Conservation (phyloP, 2,797 vertebrate species). For the Artibeus lituratus region DNA sequence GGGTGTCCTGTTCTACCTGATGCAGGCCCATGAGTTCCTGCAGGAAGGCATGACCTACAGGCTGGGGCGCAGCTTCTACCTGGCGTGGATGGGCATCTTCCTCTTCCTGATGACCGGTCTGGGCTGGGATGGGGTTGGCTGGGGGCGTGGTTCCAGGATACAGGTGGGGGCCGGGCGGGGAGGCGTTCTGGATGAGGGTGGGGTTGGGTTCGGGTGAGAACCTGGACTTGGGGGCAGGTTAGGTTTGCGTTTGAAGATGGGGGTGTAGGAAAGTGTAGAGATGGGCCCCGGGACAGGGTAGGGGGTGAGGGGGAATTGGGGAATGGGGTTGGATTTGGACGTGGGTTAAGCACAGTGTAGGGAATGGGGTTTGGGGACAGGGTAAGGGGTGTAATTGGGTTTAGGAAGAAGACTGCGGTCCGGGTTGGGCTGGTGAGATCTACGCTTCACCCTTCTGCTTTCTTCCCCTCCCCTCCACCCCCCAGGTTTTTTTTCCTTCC, state of each 20-base stretch:
- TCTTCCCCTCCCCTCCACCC: neutral
- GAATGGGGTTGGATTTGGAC: neutral
- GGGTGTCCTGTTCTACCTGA: conserved; percentile 65
- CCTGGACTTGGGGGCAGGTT: neutral
- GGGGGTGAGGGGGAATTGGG: neutral
- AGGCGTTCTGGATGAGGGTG: neutral
- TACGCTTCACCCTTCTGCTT: neutral
- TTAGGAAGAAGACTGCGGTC: neutral
- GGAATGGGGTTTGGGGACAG: neutral
- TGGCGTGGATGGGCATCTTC: conserved; percentile 57
- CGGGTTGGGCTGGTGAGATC: neutral
- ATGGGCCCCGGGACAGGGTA: neutral
- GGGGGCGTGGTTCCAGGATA: neutral
- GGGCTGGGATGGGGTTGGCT: neutral
- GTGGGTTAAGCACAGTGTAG: neutral
- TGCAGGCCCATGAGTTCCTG: conserved; percentile 48
- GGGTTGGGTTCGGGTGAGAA: neutral
- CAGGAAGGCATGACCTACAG: conserved; percentile 68
- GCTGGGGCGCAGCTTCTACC: conserved; percentile 62
- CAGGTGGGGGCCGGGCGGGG: neutral
- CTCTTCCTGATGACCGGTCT: conserved; percentile 55
- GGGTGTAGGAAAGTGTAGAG: neutral
- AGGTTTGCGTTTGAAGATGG: neutral
- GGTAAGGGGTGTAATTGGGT: too few relatives aligned
- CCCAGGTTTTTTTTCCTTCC: conserved; percentile 62